Evolutionary conservation across 2,888 invertebrate species (phyloP).

Genomic region (Lithophane leautieri): DNA sequence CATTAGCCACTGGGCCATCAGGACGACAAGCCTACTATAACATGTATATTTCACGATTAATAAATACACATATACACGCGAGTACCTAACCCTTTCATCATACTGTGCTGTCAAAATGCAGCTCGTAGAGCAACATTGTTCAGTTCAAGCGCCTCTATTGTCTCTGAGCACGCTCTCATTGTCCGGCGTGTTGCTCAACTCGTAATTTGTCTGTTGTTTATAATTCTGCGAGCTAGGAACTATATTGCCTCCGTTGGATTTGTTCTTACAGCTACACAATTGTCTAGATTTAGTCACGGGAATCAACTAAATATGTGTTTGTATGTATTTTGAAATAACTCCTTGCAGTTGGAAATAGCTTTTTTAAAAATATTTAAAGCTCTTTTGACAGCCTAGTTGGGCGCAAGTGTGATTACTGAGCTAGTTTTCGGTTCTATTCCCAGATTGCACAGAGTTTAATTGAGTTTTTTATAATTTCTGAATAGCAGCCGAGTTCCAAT

Average conservation of each 20-base stretch:
- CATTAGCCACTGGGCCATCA: neutral
- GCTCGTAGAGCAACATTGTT: constrained; percentile 38
- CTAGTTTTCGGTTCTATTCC: neutral
- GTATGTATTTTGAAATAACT: constrained; percentile 15
- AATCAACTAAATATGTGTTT: constrained; percentile 7
- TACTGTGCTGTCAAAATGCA: constrained; percentile 46
- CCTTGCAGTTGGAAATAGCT: neutral
- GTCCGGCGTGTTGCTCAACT: constrained; percentile 53
- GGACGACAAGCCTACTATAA: neutral
- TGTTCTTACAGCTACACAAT: constrained; percentile 25
- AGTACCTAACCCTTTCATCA: constrained; percentile 47
- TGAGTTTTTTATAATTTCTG: neutral
- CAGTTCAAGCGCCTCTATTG: constrained; percentile 52
- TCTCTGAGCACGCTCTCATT: constrained; percentile 54
- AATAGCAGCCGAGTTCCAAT: neutral
- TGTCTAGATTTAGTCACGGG: constrained; percentile 22
- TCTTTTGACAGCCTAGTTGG: neutral
- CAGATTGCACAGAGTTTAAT: neutral
- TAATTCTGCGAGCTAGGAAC: constrained; percentile 25
- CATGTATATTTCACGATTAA: constrained; percentile 6
- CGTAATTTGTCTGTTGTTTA: constrained; percentile 49
- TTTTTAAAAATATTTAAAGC: neutral
- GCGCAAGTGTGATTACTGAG: neutral
- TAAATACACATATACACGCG: constrained; percentile 14
- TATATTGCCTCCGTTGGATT: constrained; percentile 21